phyloP scores from a whole-genome alignment of 2,113 vertebrate genomes.

The Tragelaphus strepsiceros region DNA sequence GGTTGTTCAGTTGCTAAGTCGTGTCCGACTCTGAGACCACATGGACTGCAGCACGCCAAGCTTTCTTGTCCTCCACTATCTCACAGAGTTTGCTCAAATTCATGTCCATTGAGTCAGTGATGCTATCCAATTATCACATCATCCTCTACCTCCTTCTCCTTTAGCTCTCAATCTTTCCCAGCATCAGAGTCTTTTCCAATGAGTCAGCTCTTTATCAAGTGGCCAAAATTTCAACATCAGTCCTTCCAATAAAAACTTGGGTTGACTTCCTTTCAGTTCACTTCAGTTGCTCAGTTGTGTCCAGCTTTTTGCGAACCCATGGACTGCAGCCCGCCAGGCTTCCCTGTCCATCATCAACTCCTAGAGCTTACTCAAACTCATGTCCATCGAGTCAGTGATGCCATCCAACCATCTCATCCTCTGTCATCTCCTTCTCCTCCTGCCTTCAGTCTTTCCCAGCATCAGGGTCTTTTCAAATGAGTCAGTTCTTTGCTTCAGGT shows the following conservation, averaged over 20 bases:
- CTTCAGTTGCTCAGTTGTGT: background rate
- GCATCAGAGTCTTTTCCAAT: background rate
- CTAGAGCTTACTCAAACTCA: background rate
- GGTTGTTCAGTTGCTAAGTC: background rate
- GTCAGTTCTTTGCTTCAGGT: background rate
- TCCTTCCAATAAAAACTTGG: background rate
- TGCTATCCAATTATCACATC: background rate
- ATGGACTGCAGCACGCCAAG: background rate
- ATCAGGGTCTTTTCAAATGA: background rate
- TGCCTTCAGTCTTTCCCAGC: background rate
- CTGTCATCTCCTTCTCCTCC: background rate
- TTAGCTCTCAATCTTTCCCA: background rate
- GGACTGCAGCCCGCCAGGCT: background rate
- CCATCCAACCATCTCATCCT: background rate
- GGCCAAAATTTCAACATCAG: background rate
- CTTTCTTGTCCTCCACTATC: background rate
- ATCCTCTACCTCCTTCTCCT: background rate
- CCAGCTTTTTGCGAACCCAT: accelerated
- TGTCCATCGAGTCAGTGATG: background rate
- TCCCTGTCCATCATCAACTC: background rate
- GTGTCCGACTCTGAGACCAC: background rate
- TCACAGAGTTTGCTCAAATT: background rate
- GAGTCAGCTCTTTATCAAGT: background rate
- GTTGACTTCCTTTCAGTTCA: background rate
- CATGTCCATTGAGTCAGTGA: background rate